Percentiles rank a stretch among this genome's conserved stretches.
These are phyloP conservation scores for Balaenoptera acutorostrata DNA, from an alignment of 2,113 vertebrate species.

Conservation along the genomic window DNA sequence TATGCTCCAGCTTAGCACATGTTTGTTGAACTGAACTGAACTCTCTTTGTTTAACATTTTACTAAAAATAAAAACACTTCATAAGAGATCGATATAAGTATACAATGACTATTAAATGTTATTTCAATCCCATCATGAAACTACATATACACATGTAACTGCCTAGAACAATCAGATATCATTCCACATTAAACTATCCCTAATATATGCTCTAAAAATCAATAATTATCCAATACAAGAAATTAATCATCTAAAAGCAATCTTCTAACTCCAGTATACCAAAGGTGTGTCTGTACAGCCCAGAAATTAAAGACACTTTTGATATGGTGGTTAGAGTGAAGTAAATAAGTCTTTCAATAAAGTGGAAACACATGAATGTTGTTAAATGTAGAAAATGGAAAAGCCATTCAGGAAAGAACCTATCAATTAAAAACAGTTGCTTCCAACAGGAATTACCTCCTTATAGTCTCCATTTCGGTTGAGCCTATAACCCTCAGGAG, in stretches of 20 bases:
- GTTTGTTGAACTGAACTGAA: background rate
- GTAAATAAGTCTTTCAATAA: background rate
- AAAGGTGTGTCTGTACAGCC: background rate
- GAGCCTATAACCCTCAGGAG: slow-evolving; percentile 88
- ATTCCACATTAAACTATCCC: background rate
- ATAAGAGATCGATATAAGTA: background rate
- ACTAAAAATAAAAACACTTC: slow-evolving; percentile 4
- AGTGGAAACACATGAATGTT: background rate
- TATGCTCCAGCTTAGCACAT: background rate
- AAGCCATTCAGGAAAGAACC: background rate
- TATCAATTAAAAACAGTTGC: background rate
- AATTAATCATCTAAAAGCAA: background rate
- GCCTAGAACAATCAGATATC: background rate
- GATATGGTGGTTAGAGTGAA: background rate
- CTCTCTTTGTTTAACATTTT: background rate
- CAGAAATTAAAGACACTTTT: background rate
- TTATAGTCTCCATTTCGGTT: slow-evolving; percentile 93
- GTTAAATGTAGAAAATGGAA: background rate
- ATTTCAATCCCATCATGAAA: background rate
- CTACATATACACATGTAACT: background rate
- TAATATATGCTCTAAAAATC: background rate
- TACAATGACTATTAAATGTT: background rate
- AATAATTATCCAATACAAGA: background rate
- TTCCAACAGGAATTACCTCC: slow-evolving; percentile 82
- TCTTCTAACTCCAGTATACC: background rate